Percentiles rank a stretch among this genome's conserved stretches.
Evolutionary conservation across 2,888 invertebrate species (phyloP).

Genomic region (Meghimatium bilineatum): DNA sequence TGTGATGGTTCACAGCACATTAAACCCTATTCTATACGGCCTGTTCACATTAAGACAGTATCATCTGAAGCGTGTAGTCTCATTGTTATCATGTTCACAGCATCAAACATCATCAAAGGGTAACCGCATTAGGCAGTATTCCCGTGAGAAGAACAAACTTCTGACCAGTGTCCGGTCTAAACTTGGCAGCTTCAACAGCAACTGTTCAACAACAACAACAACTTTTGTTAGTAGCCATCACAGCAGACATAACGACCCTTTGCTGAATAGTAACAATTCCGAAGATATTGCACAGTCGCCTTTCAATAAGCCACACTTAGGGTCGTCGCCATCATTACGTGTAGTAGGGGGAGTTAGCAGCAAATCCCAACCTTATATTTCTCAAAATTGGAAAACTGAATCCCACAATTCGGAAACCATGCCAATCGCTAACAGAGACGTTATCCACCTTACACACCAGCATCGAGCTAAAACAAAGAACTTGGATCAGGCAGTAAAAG

Average conservation of each 20-base stretch:
- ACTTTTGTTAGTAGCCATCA: background rate
- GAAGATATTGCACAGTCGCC: background rate
- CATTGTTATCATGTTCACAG: conserved; percentile 38
- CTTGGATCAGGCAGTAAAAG: background rate
- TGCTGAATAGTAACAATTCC: background rate
- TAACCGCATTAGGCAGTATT: background rate
- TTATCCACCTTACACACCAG: background rate
- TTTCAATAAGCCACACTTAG: background rate
- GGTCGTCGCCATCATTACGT: background rate
- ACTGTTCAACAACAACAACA: background rate
- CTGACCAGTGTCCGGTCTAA: conserved; percentile 21
- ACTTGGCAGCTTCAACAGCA: background rate
- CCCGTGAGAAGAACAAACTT: conserved; percentile 22
- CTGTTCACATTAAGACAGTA: conserved; percentile 69
- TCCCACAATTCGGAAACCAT: background rate
- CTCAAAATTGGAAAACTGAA: no score
- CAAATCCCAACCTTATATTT: background rate
- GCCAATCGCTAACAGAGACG: background rate
- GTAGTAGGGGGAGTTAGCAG: background rate
- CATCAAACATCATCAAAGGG: background rate
- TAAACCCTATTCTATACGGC: conserved; percentile 78
- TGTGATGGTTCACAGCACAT: conserved; percentile 75
- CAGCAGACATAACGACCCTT: background rate
- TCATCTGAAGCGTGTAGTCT: conserved; percentile 47
- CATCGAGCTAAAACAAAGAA: background rate